These are phyloP conservation scores for Pseudomyrmex flavicornis DNA, from an alignment of 1,140 invertebrate genomes.

Conservation along the genomic window DNA sequence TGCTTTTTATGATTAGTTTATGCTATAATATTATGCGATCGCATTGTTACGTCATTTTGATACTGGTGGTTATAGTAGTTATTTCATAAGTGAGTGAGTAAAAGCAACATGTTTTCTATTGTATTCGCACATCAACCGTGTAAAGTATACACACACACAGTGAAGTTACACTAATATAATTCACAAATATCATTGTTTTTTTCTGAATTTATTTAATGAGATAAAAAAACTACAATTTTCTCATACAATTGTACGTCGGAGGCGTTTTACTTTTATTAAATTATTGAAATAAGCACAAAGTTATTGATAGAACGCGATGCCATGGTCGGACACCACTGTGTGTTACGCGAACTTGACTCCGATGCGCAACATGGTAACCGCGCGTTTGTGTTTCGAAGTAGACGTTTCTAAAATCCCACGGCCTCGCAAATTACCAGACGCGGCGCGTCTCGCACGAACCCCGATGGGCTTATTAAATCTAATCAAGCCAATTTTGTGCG, in stretches of 20 bases:
- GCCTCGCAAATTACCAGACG: constrained; percentile 62
- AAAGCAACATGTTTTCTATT: neutral
- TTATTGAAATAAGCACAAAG: neutral
- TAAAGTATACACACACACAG: neutral
- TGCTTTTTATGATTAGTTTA: constrained; percentile 23
- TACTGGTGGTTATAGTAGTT: neutral
- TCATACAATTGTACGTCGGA: neutral
- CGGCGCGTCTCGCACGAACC: constrained; percentile 56
- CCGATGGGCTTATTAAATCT: constrained; percentile 70
- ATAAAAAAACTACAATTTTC: neutral
- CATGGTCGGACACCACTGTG: constrained; percentile 8
- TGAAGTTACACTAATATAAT: neutral
- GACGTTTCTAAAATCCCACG: constrained; percentile 56
- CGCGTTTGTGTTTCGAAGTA: constrained; percentile 55
- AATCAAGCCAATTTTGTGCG: constrained; percentile 69
- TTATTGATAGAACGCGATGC: neutral
- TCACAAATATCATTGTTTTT: constrained; percentile 3
- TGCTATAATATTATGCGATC: neutral
- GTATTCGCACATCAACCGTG: neutral
- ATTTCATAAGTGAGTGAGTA: neutral
- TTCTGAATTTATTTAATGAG: neutral
- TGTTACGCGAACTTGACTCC: constrained; percentile 28
- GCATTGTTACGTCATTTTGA: neutral
- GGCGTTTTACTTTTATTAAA: neutral
- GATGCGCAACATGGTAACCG: constrained; percentile 34